Percentiles rank a stretch among this genome's conserved stretches.
Conservation (phyloP, 2,113 vertebrate species). For the Catagonus wagneri region DNA sequence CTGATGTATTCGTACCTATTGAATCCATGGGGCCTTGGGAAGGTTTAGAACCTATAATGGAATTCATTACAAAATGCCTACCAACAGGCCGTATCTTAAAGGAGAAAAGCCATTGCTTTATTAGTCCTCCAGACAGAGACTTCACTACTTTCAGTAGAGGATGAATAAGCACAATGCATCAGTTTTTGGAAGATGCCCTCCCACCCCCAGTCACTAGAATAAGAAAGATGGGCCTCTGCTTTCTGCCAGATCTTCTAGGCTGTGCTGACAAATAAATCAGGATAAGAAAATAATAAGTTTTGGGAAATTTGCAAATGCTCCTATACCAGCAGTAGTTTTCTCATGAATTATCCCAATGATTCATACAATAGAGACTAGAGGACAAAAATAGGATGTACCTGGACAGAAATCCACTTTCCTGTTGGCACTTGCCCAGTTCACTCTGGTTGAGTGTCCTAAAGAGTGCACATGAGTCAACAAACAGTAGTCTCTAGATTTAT, state of each 20-base stretch:
- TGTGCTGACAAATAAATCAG: not conserved
- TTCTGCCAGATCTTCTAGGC: not conserved
- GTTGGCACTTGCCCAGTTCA: not conserved
- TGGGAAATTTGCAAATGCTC: not conserved
- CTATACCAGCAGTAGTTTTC: not conserved
- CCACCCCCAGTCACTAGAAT: not conserved
- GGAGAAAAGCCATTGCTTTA: not conserved
- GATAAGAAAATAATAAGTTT: not conserved
- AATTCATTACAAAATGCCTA: constrained; percentile 53
- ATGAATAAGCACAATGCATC: not conserved
- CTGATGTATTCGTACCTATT: constrained; percentile 31
- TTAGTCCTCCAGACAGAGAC: not conserved
- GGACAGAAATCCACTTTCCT: not conserved
- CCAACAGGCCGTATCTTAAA: not conserved
- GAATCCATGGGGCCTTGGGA: constrained; percentile 32
- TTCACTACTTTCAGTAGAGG: not conserved
- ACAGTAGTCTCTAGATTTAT: not conserved
- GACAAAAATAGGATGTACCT: not conserved
- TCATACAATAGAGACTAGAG: not conserved
- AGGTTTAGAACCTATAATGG: not conserved
- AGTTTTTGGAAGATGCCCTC: not conserved
- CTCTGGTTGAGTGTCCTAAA: not conserved
- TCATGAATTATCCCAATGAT: not conserved
- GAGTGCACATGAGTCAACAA: not conserved
- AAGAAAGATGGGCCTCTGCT: not conserved